Evolutionary conservation across 2,888 invertebrate genomes (phyloP).

Genomic region (Odontomyia ornata): DNA sequence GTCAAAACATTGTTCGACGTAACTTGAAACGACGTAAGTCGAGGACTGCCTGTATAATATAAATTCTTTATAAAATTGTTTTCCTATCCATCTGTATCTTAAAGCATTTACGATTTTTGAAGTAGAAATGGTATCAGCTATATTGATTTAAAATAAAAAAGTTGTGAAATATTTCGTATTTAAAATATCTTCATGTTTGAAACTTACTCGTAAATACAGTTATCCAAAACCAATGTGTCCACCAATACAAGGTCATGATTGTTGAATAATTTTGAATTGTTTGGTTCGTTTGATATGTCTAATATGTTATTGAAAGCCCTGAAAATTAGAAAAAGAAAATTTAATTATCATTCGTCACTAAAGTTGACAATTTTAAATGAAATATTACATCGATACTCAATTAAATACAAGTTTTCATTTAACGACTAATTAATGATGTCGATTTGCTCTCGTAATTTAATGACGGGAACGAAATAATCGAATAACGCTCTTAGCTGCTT

Average conservation of each 20-base stretch:
- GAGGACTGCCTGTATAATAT: no score
- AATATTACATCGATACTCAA: not conserved
- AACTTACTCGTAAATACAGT: conserved; percentile 63
- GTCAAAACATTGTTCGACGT: no score
- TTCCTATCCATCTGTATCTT: no score
- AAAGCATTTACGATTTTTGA: no score
- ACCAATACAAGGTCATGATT: conserved; percentile 85
- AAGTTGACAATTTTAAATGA: not conserved
- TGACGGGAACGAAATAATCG: not conserved
- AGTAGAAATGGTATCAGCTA: no score
- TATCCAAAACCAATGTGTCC: conserved; percentile 91
- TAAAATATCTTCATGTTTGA: no score
- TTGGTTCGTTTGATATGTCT: not conserved
- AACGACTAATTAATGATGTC: not conserved
- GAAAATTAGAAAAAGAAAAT: conserved; percentile 20
- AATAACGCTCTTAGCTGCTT: not conserved
- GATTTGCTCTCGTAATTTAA: not conserved
- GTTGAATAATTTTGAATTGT: conserved; percentile 30
- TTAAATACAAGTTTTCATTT: not conserved
- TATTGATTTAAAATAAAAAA: no score
- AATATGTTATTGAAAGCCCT: conserved; percentile 15
- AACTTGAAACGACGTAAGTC: no score
- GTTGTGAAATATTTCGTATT: no score
- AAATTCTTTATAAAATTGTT: no score
- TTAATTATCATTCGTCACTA: not conserved